A percentile compares a stretch with the other conserved stretches of the same genome.
phyloP scores from a whole-genome alignment of 1,140 invertebrate species.

The Ooceraea biroi region DNA sequence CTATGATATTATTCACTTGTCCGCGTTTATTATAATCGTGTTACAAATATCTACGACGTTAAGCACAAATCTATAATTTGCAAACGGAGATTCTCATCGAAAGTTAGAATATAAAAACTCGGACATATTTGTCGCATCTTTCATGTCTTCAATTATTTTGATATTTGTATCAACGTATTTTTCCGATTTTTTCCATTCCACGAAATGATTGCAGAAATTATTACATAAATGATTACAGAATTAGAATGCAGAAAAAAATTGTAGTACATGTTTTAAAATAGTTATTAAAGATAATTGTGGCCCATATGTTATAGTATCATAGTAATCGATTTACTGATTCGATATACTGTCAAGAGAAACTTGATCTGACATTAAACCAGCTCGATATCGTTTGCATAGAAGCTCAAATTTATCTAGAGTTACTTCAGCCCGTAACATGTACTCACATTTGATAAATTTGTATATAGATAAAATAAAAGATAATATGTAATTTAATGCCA shows the following conservation, averaged over 20 bases:
- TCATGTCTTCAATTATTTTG: background rate
- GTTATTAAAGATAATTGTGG: constrained; percentile 16
- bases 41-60: constrained; percentile 48
- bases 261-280: background rate
- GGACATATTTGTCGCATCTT: background rate
- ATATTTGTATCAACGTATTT: too few relatives aligned
- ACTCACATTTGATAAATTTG: too few relatives aligned
- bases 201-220: background rate
- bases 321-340: too few relatives aligned
- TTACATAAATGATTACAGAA: background rate
- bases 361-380: background rate
- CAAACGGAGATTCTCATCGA: constrained; percentile 43
- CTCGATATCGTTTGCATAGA: background rate
- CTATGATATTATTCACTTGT: constrained; percentile 82
- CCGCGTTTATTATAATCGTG: constrained; percentile 76
- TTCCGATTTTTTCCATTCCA: too few relatives aligned
- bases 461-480: too few relatives aligned
- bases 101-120: background rate
- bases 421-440: too few relatives aligned
- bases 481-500: too few relatives aligned
- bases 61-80: background rate
- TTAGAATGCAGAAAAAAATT: background rate
- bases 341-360: background rate
- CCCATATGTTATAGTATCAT: constrained; percentile 5
- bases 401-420: too few relatives aligned